phyloP scores from a whole-genome alignment of 1,140 invertebrate species.

The Asobara japonica region DNA sequence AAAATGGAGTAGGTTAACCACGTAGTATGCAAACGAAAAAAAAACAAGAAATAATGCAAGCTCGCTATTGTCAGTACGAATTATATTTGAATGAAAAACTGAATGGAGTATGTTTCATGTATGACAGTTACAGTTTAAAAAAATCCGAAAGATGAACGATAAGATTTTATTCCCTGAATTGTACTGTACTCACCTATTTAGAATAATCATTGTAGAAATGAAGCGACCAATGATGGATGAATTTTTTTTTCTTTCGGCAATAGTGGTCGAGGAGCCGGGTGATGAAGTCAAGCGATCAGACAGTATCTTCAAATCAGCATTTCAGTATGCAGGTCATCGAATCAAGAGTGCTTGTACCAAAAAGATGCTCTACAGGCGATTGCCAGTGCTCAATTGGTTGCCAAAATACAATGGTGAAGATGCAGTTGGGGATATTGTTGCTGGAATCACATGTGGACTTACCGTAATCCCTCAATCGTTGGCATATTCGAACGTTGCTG shows the following conservation, averaged over 20 bases:
- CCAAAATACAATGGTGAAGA: conserved; percentile 76
- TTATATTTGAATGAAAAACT: no score
- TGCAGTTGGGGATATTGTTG: conserved; percentile 81
- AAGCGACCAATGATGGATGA: no score
- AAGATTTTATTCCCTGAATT: no score
- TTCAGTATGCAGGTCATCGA: conserved; percentile 55
- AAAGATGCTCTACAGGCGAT: conserved; percentile 75
- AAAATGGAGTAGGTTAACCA: no score
- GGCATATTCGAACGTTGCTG: conserved; percentile 86
- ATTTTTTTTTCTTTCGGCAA: conserved; percentile 23
- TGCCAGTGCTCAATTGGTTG: conserved; percentile 80
- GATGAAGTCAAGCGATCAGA: conserved; percentile 51
- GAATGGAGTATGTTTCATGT: no score
- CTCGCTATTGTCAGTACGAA: no score
- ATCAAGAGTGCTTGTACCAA: conserved; percentile 65
- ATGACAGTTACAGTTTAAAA: no score
- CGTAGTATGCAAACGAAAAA: no score
- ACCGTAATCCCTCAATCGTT: conserved; percentile 85
- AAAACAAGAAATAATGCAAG: no score
- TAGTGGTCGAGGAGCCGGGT: conserved; percentile 61
- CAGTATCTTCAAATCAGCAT: conserved; percentile 45
- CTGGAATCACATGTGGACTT: conserved; percentile 86
- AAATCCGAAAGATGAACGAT: no score
- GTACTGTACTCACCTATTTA: no score
- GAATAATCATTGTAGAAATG: no score